These are phyloP conservation scores for Macrosteles quadrilineatus DNA, from an alignment of 1,140 invertebrate species.

Conservation along the genomic window DNA sequence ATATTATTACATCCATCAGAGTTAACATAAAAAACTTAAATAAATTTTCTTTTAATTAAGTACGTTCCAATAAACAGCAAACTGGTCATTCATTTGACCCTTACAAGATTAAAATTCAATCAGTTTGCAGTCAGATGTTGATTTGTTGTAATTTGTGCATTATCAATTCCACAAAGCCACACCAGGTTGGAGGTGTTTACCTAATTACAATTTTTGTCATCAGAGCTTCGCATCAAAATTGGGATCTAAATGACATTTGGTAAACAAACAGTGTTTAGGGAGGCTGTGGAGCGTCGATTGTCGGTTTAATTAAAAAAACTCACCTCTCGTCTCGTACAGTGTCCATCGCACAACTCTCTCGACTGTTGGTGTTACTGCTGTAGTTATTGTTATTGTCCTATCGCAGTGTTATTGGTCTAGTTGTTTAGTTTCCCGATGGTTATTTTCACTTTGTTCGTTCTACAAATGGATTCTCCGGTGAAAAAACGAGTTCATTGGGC, in stretches of 20 bases:
- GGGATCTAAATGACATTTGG: slow-evolving; percentile 6
- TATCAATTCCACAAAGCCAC: too few species aligned
- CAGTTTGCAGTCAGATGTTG: too few species aligned
- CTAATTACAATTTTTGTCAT: not conserved
- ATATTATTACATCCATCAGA: too few species aligned
- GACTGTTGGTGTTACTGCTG: not conserved
- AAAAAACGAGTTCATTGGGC: slow-evolving; percentile 19
- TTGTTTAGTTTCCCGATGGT: not conserved
- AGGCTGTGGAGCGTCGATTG: not conserved
- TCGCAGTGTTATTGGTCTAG: too few species aligned
- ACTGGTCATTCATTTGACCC: too few species aligned
- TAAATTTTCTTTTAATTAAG: too few species aligned
- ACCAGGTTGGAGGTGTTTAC: not conserved
- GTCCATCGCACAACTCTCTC: not conserved
- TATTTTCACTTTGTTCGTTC: not conserved
- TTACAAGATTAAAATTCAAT: too few species aligned
- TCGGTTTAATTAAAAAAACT: slow-evolving; percentile 19
- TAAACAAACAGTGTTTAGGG: not conserved
- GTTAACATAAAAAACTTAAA: too few species aligned
- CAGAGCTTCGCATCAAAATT: not conserved
- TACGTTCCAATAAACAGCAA: too few species aligned
- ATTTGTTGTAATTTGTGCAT: too few species aligned
- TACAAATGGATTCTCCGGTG: not conserved
- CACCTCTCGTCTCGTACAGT: not conserved
- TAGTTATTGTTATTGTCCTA: not conserved